Conservation (phyloP, 2,797 vertebrate species). For the Enteromius trimaculatus region DNA sequence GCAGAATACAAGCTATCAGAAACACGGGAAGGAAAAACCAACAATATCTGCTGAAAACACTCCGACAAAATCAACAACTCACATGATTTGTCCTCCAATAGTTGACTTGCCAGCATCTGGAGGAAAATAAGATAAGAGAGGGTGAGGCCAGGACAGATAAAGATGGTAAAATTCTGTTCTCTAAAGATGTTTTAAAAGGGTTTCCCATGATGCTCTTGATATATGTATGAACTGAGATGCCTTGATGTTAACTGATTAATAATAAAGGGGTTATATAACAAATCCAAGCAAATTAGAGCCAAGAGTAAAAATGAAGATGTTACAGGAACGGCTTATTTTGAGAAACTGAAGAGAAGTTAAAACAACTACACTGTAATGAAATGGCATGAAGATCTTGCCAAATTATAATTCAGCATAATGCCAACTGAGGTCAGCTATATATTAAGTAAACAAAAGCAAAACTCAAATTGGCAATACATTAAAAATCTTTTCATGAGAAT, state of each 20-base stretch:
- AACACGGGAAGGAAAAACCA: not conserved
- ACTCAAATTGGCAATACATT: not conserved
- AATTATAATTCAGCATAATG: not conserved
- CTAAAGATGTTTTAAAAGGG: not conserved
- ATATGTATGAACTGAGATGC: not conserved
- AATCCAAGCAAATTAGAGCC: not conserved
- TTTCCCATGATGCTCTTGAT: not conserved
- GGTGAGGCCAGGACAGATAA: constrained; percentile 30
- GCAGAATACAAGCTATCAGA: constrained; percentile 20
- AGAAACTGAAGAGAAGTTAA: not conserved
- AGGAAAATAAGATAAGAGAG: constrained; percentile 44
- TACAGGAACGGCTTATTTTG: not conserved
- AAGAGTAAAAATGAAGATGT: not conserved
- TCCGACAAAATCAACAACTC: constrained; percentile 69
- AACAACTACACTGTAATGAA: not conserved
- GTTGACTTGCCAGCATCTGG: constrained; percentile 97
- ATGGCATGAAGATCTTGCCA: not conserved
- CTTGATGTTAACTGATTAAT: not conserved
- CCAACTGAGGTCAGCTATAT: not conserved
- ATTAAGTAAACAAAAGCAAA: not conserved
- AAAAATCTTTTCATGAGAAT: not conserved
- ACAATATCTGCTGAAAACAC: not conserved
- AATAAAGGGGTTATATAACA: constrained; percentile 11
- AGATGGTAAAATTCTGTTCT: not conserved
- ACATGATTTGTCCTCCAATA: constrained; percentile 99